Base-by-base conservation (phyloP, 2,797 vertebrate genomes). In the Melanotaenia parkinsoni region DNA sequence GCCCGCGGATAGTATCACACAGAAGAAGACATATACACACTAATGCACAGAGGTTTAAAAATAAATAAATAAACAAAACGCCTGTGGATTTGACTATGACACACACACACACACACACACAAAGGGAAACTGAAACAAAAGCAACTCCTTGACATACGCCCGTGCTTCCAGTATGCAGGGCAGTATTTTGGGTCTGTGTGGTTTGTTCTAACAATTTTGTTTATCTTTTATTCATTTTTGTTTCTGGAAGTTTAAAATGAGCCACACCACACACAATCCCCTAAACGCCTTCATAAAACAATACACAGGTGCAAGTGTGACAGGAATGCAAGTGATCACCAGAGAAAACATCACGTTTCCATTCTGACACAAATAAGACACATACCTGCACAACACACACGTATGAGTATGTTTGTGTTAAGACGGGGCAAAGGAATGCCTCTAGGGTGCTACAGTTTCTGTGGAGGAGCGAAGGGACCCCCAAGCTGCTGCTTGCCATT, bases 401-500 rank as follows among this genome's bases (percentile, higher is more conserved):
- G 65, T 11, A 59, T 54, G 66, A 60, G 74, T 65, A 24, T 32
- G 5, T 32, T 32, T 58, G 72, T 80, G 75, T 75, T 80, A 33
- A 70, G 84, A 76, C 45, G 56, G 83, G 77, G 80, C 14, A 16
- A 64, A 60, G 78, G 84, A 74, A 79, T 47, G 84, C 86, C 87
- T 80, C 80, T 54, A 73, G 90, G 89, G 87, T 77, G 81, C 77
- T 75, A 70, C 74, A 67, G 82, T 77, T 88, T 86, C 75, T 88
- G 82, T 62, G 63, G 79, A 84, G 83, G 72, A 83, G 76, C 58
- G 58, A 54, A 63, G 87, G 78, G 86, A 91, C 90, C 88, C 90
- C 91, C 87, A 83, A 89, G 89, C 88, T 91, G 91, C 81, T 88
- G 85, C 83, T 87, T 91, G 91, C 90, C 90, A 92, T 93, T 93